Evolutionary conservation across 2,113 vertebrate genomes (phyloP).

Genomic region (human (Homo sapiens)): DNA sequence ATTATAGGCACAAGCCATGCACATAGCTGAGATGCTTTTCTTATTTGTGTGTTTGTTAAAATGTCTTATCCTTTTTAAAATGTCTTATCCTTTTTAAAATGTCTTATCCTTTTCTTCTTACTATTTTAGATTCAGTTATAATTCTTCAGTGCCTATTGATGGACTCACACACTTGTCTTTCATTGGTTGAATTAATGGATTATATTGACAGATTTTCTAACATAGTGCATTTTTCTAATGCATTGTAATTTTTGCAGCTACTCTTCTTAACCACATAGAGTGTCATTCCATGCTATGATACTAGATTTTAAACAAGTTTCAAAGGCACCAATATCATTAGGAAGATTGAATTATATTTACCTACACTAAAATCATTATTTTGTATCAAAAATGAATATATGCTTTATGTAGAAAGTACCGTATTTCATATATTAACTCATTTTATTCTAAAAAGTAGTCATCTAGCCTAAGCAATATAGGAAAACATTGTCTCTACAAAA

Average conservation of each 20-base stretch:
- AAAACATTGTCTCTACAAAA: too few species aligned
- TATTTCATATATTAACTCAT: not conserved
- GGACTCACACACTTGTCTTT: fast-evolving
- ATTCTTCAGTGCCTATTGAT: not conserved
- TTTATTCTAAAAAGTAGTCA: not conserved
- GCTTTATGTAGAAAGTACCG: not conserved
- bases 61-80: fast-evolving
- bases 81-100: fast-evolving
- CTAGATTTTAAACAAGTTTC: not conserved
- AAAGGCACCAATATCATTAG: not conserved
- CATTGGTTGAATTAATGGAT: not conserved
- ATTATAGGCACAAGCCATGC: too few species aligned
- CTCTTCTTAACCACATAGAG: fast-evolving
- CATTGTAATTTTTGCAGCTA: fast-evolving
- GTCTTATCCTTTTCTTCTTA: fast-evolving
- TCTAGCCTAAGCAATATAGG: too few species aligned
- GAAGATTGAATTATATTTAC: not conserved
- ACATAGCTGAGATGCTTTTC: too few species aligned
- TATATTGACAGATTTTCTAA: not conserved
- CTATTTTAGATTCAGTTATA: not conserved
- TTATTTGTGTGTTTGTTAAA: not conserved
- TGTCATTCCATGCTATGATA: fast-evolving
- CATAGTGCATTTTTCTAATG: not conserved
- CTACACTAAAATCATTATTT: too few species aligned
- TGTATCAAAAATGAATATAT: fast-evolving